Base-by-base conservation (phyloP, 2,888 invertebrate genomes). In the Pediacus dermestoides region DNA sequence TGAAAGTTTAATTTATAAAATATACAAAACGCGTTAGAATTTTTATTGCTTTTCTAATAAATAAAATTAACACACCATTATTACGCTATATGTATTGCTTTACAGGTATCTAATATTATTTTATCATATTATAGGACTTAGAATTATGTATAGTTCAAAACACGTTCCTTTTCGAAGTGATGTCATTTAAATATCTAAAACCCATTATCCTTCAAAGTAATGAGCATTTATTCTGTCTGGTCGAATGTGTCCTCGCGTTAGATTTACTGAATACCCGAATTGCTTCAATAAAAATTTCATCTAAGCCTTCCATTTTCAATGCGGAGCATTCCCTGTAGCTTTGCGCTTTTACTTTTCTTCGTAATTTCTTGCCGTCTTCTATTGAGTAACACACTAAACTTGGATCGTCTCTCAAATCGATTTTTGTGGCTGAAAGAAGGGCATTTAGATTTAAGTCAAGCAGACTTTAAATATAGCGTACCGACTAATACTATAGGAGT, bases 401-500 rank as follows among this genome's bases (percentile, higher is more conserved):
- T 61, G 67, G 68, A 44, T 76, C 70, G 2, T 61, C 50, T 57
- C 88, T 74, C 54, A 89, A 74, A 68, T 91, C 91, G 34, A 77
- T 77, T 74, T 91, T 91, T 1, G 90, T 91, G 37, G 82, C 88
- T 87, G 68, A 53, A 57, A 74, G 4, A 12, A 4, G 10, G 15
- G 7, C 4, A 21, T 2, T 31, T 18, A 36, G n/a, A n/a, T n/a
- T n/a, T n/a, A n/a, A n/a, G n/a, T n/a, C n/a, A 22, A 21, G 9
- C 31, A 71, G 4, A 6, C 4, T 6, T 10, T 8, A 6, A 6
- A 6, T 30, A 2, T 9, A 39, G 40, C 79, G 76, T 68, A 86
- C 91, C 91, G 55, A 92, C 85, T 70, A 92, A 76, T 53, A 92
- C 78, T 52, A 90, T 82, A 10, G 91, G 88, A 27, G 85, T 80